phyloP scores from a whole-genome alignment of 2,113 vertebrate genomes.

The Neotoma lepida region DNA sequence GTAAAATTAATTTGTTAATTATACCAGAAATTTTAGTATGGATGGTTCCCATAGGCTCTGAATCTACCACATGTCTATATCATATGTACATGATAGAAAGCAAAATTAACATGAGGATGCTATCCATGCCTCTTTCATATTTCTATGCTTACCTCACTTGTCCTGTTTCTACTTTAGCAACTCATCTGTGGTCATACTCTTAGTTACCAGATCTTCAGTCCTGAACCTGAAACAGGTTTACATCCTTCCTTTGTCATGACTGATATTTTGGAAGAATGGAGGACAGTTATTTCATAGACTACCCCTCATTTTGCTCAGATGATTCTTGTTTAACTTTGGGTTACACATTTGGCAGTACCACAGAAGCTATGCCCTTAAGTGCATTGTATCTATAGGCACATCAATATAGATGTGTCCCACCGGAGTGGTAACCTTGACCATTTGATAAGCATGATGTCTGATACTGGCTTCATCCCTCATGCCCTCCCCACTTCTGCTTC shows the following conservation, averaged over 20 bases:
- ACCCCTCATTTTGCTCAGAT: neutral
- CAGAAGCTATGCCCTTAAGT: neutral
- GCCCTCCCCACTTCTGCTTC: neutral
- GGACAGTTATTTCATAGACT: neutral
- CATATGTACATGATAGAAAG: neutral
- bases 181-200: neutral
- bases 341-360: neutral
- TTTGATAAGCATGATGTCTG: neutral
- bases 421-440: neutral
- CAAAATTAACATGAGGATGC: neutral
- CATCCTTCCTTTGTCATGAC: neutral
- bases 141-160: neutral
- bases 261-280: neutral
- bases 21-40: neutral
- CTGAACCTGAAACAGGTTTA: neutral
- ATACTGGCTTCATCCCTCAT: neutral
- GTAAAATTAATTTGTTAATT: constrained; percentile 4
- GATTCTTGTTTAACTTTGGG: neutral
- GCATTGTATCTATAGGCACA: neutral
- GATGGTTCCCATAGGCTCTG: neutral
- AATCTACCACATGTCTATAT: neutral
- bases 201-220: neutral
- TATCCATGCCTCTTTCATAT: neutral
- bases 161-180: constrained; percentile 20
- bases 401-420: neutral